Evolutionary conservation across 2,888 invertebrate genomes (phyloP), one percentile per base, ranked within the genome.

Genomic region (Andrena praecox): DNA sequence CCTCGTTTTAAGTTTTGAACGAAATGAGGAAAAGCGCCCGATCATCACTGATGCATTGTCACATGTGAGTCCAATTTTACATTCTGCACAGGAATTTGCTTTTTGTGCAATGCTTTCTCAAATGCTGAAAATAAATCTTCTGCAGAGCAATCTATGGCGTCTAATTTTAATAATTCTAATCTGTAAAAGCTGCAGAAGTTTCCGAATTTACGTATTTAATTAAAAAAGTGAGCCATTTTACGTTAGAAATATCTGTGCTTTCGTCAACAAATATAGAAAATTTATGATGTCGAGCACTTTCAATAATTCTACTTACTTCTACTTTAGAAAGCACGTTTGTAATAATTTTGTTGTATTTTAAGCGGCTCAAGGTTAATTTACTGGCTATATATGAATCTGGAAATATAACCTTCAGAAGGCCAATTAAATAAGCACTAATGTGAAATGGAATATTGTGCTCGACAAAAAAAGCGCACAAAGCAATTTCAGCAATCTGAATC

Each of bases 251-350:
- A 52, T 52, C 52, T n/a, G 54, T 54, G 54, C 20, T 54, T 54
- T 54, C 54, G 20, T 54, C 54, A 54, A 54, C 54, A 54, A 54
- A 54, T 54, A 54, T 24, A 54, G 54, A 54, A 54, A 54, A 54
- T 54, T 54, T 54, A 54, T 54, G n/a, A 54, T 54, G 54, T 54
- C 54, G 54, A 54, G 54, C 54, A 54, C 24, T 54, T 24, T 54
- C 54, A 54, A 54, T 54, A 54, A 54, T 54, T 54, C 54, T 54
- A 54, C 2, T 54, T 54, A 54, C 54, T 20, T 54, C 54, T 54
- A 54, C 54, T 54, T 54, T 54, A n/a, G 54, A 54, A 54, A 54
- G 54, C 54, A 54, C 54, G 54, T 54, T 54, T 54, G 54, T 54
- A 54, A 54, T 54, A 54, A 54, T 54, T 54, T 54, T n/a, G 2